Evolutionary conservation across 92 coral and sea anemone genomes (phyloP), one percentile per base, ranked within the genome.

Genomic region (Phenganax stokvisi): DNA sequence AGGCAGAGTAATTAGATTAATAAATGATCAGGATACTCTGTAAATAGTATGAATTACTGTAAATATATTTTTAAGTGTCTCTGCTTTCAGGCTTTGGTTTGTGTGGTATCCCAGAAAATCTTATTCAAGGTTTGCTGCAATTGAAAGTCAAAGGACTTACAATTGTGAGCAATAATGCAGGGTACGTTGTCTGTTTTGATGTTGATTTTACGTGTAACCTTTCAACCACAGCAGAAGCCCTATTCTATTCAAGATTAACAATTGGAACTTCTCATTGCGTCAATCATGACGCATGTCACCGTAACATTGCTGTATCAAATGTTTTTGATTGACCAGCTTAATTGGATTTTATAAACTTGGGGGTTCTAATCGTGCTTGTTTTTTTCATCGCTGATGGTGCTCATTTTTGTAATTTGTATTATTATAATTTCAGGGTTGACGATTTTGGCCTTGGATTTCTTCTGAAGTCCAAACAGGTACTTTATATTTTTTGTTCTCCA

Each of bases 121-220:
- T 96, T 67, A 96, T 96, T 11, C 81, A 17, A 80, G 99, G 97
- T 20, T 88, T 96, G 54, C 89, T 89, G 7, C 87, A 87, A 71
- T 82, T 89, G 8, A 91, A 92, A 65, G 90, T 88, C 16, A 92
- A 87, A 54, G 89, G 87, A 30, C 88, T 96, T 74, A 96, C 97
- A 11, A 90, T 93, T 84, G 96, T 96, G 62, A 96, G 99, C 87
- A 96, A 96, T 69, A 96, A 96, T 92, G 99, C 99, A 10, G 99
- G 99, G 99, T 90, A 64, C 64, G 97, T 2, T 37, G 47, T 37
- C 47, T 75, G 25, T 20, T 20, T 20, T 20, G 29, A 11, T 8
- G 11, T 11, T 62, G 6, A 77, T n/a, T 56, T 76, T 8, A 6
- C 25, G 25, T 57, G 16, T 25, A 77, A n/a, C 9, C 55, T 56